Base-by-base conservation (phyloP, 2,888 invertebrate genomes). In the Ctena decussata region DNA sequence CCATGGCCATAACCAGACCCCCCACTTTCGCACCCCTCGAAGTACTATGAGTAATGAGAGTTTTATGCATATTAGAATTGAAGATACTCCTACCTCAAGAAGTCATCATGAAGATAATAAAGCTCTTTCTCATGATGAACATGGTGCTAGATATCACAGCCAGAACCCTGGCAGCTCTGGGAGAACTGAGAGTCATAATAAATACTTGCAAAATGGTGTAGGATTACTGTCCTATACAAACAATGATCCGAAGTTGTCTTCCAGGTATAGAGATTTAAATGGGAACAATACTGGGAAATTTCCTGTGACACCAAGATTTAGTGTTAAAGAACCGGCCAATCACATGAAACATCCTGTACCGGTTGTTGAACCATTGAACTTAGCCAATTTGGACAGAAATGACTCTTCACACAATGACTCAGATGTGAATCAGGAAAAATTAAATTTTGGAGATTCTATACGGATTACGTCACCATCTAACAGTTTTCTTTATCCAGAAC, bases 351-450 rank as follows among this genome's bases (percentile, higher is more conserved):
- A 60, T 32, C 5, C 77, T 32, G 69, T 80, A 27, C 86, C 89
- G n/a, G 84, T 87, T 74, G 89, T 94, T 30, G 94, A 94, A 69
- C 92, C 91, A 5, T 87, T 94, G 18, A 92, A 94, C 80, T 87
- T 94, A 6, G 92, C 91, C 0, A 91, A 89, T 73, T 79, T 94
- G 44, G 90, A 92, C 46, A 85, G 85, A 39, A 72, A 46, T 46
- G 72, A 72, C 44, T 41, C 72, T 2, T 85, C 87, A 15, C 85
- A 85, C 57, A 85, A 83, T 86, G 86, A 86, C n/a, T 91, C 90
- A 27, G 91, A 90, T 65, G 76, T 93, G 46, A 90, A 91, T 32
- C 83, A 85, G 32, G 88, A 88, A 6, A 91, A 91, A 60, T 86
- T 87, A 21, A 89, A 91, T 30, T 73, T 89, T 11, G 82, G 71